phyloP scores from a whole-genome alignment of 2,113 vertebrate species.

The Cyanocitta stelleri region DNA sequence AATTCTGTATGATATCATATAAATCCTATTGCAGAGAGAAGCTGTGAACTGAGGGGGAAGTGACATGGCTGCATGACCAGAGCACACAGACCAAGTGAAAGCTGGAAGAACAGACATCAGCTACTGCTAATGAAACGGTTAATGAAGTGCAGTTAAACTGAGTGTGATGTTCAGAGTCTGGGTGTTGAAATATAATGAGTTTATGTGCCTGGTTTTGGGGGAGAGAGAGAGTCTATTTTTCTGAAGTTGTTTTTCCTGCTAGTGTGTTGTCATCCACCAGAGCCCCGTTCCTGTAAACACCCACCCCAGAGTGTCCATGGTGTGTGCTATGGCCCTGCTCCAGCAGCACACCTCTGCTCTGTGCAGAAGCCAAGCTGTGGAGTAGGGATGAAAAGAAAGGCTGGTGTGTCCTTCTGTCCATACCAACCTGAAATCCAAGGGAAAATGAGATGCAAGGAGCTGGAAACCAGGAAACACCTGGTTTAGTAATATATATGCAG shows the following conservation, averaged over 20 bases:
- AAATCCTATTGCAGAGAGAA: not conserved
- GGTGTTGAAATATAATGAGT: not conserved
- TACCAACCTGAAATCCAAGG: not conserved
- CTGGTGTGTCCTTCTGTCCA: not conserved
- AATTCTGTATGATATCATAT: not conserved
- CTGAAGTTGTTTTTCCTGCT: not conserved
- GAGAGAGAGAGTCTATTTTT: not conserved
- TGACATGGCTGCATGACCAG: not conserved
- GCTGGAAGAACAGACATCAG: not conserved
- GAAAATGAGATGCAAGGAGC: not conserved
- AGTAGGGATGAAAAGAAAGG: not conserved
- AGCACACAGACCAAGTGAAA: not conserved
- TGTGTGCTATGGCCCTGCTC: not conserved
- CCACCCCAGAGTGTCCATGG: fast-evolving
- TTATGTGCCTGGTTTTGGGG: not conserved
- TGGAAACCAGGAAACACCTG: not conserved
- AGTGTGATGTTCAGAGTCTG: not conserved
- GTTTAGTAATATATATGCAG: not conserved
- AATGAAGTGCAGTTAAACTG: not conserved
- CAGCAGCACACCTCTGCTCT: not conserved
- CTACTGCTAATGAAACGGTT: not conserved
- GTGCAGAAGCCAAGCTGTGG: not conserved
- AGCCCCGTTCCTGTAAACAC: not conserved
- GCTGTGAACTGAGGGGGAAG: not conserved
- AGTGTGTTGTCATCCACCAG: not conserved